These are phyloP conservation scores for Heteromormyrus szaboi DNA, from an alignment of 2,797 vertebrate species.

Conservation along the genomic window DNA sequence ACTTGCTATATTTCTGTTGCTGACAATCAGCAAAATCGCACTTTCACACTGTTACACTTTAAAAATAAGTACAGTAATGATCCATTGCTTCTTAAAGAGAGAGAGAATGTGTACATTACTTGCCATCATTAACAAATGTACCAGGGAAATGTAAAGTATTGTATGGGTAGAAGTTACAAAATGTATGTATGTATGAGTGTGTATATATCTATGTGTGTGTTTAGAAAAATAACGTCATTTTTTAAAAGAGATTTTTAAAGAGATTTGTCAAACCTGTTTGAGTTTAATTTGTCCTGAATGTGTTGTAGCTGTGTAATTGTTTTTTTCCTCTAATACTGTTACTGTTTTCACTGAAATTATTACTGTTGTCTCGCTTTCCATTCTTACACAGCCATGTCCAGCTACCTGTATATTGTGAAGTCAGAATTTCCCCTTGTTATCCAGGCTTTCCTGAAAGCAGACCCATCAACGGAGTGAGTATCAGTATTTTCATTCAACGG, in stretches of 20 bases:
- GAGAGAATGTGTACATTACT: background rate
- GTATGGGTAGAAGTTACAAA: background rate
- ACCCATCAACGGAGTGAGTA: conserved; percentile 77
- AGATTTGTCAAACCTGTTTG: background rate
- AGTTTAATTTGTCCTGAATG: background rate
- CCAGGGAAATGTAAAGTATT: background rate
- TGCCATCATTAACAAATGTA: background rate
- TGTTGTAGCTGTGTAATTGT: background rate
- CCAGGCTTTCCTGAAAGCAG: conserved; percentile 83
- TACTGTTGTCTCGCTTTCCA: background rate
- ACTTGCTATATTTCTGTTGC: conserved; percentile 20
- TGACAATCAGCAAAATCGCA: conserved; percentile 18
- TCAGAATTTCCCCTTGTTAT: conserved; percentile 95
- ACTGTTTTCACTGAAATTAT: background rate
- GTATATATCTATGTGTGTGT: background rate
- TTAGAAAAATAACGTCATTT: background rate
- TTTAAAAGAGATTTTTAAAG: background rate
- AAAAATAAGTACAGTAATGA: background rate
- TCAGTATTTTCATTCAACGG: background rate
- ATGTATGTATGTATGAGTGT: background rate
- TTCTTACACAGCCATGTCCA: conserved; percentile 81
- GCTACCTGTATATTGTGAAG: conserved; percentile 96
- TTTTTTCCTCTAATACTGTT: background rate
- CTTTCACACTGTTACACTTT: background rate
- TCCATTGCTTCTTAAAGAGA: conserved; percentile 4